phyloP scores from a whole-genome alignment of 1,140 invertebrate genomes.

The Lerema accius region DNA sequence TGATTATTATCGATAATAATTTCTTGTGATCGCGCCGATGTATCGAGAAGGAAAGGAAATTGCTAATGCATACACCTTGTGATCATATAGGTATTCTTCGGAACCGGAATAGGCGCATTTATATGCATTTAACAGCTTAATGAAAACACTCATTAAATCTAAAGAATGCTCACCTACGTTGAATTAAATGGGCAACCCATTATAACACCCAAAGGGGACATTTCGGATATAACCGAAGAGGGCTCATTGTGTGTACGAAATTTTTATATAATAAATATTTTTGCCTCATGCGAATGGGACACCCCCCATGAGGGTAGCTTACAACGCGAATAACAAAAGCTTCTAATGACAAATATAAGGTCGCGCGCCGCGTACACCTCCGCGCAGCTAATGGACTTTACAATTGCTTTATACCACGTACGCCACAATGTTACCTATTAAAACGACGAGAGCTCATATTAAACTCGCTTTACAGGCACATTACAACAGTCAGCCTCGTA shows the following conservation, averaged over 20 bases:
- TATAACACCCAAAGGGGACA: constrained; percentile 64
- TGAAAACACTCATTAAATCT: constrained; percentile 35
- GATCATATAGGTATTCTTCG: constrained; percentile 19
- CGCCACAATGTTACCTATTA: constrained; percentile 55
- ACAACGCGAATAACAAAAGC: constrained; percentile 66
- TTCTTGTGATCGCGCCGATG: constrained; percentile 59
- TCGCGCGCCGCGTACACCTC: constrained; percentile 52
- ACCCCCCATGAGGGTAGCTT: constrained; percentile 56
- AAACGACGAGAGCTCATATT: constrained; percentile 47
- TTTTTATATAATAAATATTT: constrained; percentile 72
- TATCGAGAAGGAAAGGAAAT: constrained; percentile 52
- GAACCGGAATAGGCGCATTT: constrained; percentile 15
- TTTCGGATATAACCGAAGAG: constrained; percentile 62
- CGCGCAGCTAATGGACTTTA: constrained; percentile 68
- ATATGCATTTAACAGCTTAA: constrained; percentile 25
- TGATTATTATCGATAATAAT: constrained; percentile 72
- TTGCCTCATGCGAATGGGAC: constrained; percentile 51
- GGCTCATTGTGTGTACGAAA: constrained; percentile 55
- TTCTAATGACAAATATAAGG: constrained; percentile 76
- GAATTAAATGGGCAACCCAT: constrained; percentile 39
- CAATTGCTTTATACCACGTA: constrained; percentile 62
- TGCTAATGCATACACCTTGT: constrained; percentile 46
- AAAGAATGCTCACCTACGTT: constrained; percentile 40
- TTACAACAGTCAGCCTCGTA: constrained; percentile 13
- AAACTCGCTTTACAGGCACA: constrained; percentile 42